Evolutionary conservation across 2,113 vertebrate genomes (phyloP).

Genomic region (Aptenodytes forsteri): DNA sequence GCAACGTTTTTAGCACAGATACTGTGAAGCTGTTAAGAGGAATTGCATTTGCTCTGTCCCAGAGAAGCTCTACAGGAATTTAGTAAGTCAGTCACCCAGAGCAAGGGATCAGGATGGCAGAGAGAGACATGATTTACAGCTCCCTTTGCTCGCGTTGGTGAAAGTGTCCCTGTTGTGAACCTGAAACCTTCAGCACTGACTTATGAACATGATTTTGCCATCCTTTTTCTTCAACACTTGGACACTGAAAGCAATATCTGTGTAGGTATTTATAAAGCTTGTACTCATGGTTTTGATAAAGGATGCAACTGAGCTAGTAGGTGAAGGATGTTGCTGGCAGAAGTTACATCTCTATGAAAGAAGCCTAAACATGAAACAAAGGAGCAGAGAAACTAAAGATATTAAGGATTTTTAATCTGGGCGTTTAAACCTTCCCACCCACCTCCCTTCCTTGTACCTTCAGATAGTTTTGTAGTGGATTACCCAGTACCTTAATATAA

Average conservation of each 20-base stretch:
- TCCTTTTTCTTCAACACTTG: background rate
- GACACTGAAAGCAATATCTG: background rate
- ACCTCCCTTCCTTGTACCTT: background rate
- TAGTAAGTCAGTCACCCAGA: background rate
- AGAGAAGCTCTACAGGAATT: background rate
- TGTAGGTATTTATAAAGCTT: background rate
- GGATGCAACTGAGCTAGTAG: background rate
- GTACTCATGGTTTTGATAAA: background rate
- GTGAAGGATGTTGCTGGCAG: background rate
- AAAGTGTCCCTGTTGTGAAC: background rate
- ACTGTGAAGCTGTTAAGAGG: background rate
- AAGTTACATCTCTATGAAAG: background rate
- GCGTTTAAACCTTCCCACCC: background rate
- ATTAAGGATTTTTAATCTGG: background rate
- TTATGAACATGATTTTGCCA: background rate
- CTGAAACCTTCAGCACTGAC: background rate
- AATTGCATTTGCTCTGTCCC: background rate
- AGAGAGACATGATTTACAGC: background rate
- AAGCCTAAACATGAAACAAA: background rate
- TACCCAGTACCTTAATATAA: background rate
- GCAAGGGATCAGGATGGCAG: background rate
- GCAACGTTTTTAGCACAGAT: background rate
- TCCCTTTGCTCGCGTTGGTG: accelerated
- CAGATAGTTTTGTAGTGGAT: background rate
- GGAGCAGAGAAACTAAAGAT: background rate